Base-by-base conservation (phyloP, 2,113 vertebrate genomes). In the Acrocephalus arundinaceus region DNA sequence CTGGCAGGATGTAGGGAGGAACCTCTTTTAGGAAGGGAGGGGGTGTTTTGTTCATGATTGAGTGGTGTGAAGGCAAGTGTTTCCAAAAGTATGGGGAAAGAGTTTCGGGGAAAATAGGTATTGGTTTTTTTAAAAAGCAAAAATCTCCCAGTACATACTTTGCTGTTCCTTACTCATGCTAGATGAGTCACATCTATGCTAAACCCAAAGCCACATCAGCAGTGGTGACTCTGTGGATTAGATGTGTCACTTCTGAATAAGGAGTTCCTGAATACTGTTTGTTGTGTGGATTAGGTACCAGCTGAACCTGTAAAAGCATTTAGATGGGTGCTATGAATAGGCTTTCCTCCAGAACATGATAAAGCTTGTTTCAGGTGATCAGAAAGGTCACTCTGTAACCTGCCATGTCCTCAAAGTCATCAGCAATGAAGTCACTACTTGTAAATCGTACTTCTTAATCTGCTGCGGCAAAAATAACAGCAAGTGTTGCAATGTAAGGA, bases 241-340 rank as follows among this genome's bases (percentile, higher is more conserved):
- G 41, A 58, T 72, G 82, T 63, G 85, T 95, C 85, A 75, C 48
- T 86, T 72, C 49, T 84, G 62, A 84, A 18, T 87, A 33, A 91
- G 54, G 30, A 77, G 11, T 24, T 92, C 30, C 52, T 89, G 79
- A 48, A 52, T 63, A 25, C 30, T 77, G 5, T 59, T 82, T 89
- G 35, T 59, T 79, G 10, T 72, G 28, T 46, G 83, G 72, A 71
- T 71, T 88, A 83, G 35, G 23, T 71, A 28, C 33, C 67, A 67
- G 41, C 30, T 92, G 52, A 20, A 12, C 55, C 85, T 72, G 37
- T 5, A 71, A 63, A 88, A 61, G 35, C 15, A 4, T 87, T 94
- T 45, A 49, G 45, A 49, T 45, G 58, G 27, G 22, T 81, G 9
- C 55, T 92, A 27, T 8, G 17, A 93, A 80, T 63, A 88, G 43